Conservation (phyloP, 1,140 invertebrate genomes). For the Portunus trituberculatus region DNA sequence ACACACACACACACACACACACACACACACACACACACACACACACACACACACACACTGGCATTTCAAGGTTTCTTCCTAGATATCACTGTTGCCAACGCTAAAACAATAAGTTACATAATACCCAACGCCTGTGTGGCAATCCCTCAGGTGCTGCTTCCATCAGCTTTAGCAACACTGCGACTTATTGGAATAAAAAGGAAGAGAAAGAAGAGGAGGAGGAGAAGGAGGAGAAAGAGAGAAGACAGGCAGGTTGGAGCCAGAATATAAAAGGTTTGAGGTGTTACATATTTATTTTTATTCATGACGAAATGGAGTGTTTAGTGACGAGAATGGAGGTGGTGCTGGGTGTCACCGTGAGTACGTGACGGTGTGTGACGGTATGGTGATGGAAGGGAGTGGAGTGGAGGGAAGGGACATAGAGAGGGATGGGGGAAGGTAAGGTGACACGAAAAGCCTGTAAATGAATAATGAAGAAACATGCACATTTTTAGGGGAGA, state of each 20-base stretch:
- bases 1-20: conserved; percentile 20
- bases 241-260: neutral
- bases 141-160: neutral
- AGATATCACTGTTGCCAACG: neutral
- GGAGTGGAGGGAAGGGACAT: too few relatives aligned
- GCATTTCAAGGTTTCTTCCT: conserved; percentile 1
- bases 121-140: neutral
- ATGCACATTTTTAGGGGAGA: neutral
- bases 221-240: neutral
- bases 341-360: too few relatives aligned
- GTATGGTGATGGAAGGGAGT: neutral
- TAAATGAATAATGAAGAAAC: neutral
- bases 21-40: conserved; percentile 20
- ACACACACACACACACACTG: neutral
- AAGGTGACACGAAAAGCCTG: neutral
- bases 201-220: neutral
- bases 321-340: too few relatives aligned
- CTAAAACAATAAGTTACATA: conserved; percentile 24
- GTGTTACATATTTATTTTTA: too few relatives aligned
- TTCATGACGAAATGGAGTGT: too few relatives aligned
- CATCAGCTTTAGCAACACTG: neutral
- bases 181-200: neutral
- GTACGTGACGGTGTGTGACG: too few relatives aligned
- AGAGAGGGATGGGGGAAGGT: neutral
- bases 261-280: neutral